Conservation (phyloP, 2,888 invertebrate species). For the Blera fallax region DNA sequence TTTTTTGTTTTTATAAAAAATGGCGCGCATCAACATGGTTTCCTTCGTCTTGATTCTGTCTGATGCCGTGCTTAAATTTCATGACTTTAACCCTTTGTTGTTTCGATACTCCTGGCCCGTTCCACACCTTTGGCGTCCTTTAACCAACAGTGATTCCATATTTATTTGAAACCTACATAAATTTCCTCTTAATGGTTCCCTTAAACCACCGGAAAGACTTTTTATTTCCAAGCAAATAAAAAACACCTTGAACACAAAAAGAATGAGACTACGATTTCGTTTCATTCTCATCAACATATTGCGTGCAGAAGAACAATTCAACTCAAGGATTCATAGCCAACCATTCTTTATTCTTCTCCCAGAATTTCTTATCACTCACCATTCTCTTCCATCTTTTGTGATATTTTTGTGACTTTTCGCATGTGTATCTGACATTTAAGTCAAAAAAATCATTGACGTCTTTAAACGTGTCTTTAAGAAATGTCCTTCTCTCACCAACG, state of each 20-base stretch:
- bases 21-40: neutral
- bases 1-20: neutral
- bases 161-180: constrained; percentile 2
- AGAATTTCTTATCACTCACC: constrained; percentile 1
- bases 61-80: neutral
- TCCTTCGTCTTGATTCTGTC: neutral
- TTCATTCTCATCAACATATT: neutral
- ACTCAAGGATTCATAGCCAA: constrained; percentile 8
- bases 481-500: neutral
- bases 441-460: neutral
- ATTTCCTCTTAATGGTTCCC: constrained; percentile 4
- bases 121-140: neutral
- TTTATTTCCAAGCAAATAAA: constrained; percentile 5
- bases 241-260: neutral
- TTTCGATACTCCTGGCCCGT: neutral
- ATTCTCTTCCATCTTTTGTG: neutral
- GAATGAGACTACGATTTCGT: neutral
- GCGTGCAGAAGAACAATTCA: constrained; percentile 24
- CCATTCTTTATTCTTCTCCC: neutral
- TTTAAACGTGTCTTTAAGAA: neutral
- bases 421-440: constrained; percentile 10
- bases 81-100: neutral
- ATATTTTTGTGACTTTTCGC: constrained; percentile 5
- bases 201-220: constrained; percentile 5
- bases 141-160: neutral